Percentiles rank a stretch among this genome's conserved stretches.
Conservation (phyloP, 1,140 invertebrate species). For the Calliphora vicina region DNA sequence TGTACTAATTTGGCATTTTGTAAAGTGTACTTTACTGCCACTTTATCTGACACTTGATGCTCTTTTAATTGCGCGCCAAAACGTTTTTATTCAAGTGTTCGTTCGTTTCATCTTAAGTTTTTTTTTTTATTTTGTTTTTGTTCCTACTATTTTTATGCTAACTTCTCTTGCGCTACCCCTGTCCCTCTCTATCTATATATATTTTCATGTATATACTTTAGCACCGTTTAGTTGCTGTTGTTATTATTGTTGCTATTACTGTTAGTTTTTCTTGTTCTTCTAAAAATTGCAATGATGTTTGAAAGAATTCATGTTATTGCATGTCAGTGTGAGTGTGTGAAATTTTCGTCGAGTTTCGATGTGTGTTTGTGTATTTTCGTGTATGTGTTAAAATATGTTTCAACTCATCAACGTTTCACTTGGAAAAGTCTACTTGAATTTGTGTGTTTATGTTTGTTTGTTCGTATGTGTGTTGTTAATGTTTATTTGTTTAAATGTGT, state of each 20-base stretch:
- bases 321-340: not conserved
- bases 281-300: conserved; percentile 10
- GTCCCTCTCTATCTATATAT: conserved; percentile 39
- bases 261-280: not conserved
- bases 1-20: conserved; percentile 64
- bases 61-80: conserved; percentile 60
- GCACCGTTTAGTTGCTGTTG: not conserved
- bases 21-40: conserved; percentile 60
- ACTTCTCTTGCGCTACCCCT: conserved; percentile 34
- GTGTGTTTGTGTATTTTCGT: not conserved
- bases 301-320: not conserved
- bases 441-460: not conserved
- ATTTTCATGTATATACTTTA: not conserved
- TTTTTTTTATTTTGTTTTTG: conserved; percentile 16
- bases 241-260: not conserved
- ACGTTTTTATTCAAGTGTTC: conserved; percentile 40
- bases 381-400: not conserved
- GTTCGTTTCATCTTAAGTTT: conserved; percentile 16
- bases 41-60: conserved; percentile 64
- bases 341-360: not conserved
- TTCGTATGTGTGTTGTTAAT: not conserved
- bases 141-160: no score
- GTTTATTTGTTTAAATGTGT: not conserved
- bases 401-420: conserved; percentile 6
- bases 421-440: conserved; percentile 7